Conservation (phyloP, 2,113 vertebrate genomes). For the Pristiophorus japonicus region DNA sequence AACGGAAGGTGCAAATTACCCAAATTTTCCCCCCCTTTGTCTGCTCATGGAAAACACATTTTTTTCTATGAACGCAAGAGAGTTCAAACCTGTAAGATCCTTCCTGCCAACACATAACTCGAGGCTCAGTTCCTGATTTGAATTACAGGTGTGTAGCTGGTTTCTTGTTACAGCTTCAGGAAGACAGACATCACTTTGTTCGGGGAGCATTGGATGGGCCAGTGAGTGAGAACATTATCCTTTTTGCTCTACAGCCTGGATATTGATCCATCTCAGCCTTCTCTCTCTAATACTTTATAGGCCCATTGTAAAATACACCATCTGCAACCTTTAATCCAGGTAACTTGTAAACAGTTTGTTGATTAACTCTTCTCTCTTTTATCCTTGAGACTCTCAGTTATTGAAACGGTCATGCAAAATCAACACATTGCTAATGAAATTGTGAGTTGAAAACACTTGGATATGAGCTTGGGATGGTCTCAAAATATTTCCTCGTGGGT, state of each 20-base stretch:
- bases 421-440: background rate
- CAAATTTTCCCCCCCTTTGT: too few species aligned
- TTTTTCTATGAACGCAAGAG: background rate
- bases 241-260: background rate
- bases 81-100: background rate
- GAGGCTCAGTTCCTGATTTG: background rate
- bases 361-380: background rate
- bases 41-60: background rate
- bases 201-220: background rate
- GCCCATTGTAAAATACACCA: background rate
- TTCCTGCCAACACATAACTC: background rate
- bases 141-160: background rate
- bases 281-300: background rate
- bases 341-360: background rate
- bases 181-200: background rate
- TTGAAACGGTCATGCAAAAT: background rate
- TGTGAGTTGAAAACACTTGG: background rate
- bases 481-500: background rate
- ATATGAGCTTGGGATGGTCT: background rate
- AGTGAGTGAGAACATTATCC: background rate
- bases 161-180: background rate
- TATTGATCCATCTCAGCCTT: background rate
- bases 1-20: too few species aligned
- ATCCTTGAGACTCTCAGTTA: background rate
- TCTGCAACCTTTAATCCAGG: background rate